These are phyloP conservation scores for Euclidia mi DNA, from an alignment of 2,888 invertebrate genomes.

Conservation along the genomic window DNA sequence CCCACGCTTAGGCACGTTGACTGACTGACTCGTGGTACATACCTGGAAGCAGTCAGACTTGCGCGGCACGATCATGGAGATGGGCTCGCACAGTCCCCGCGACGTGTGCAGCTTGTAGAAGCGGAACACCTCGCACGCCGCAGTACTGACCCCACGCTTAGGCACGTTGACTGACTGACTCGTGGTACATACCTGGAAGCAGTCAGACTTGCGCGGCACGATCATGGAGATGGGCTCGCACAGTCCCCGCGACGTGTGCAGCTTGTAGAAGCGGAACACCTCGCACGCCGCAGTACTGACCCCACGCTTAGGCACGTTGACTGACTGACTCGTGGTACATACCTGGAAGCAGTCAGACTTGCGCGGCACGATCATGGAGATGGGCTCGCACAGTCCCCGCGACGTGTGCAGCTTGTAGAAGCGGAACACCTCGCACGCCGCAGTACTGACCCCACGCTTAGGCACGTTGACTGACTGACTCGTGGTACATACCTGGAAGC, in stretches of 20 bases:
- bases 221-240: conserved; percentile 99
- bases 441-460: conserved; percentile 95
- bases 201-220: conserved; percentile 96
- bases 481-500: conserved; percentile 87
- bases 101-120: conserved; percentile 98
- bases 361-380: conserved; percentile 98
- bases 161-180: no score
- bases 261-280: conserved; percentile 97
- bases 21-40: no score
- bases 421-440: conserved; percentile 96
- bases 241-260: conserved; percentile 96
- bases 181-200: conserved; percentile 87
- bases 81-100: conserved; percentile 97
- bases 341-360: conserved; percentile 93
- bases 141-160: conserved; percentile 95
- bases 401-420: conserved; percentile 98
- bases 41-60: no score
- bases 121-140: conserved; percentile 96
- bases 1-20: no score
- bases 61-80: no score
- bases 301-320: conserved; percentile 91
- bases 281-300: conserved; percentile 95
- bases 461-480: no score
- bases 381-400: conserved; percentile 97
- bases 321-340: conserved; percentile 64